Base-by-base conservation (phyloP, 2,113 vertebrate species). In the Nothocercus julius region DNA sequence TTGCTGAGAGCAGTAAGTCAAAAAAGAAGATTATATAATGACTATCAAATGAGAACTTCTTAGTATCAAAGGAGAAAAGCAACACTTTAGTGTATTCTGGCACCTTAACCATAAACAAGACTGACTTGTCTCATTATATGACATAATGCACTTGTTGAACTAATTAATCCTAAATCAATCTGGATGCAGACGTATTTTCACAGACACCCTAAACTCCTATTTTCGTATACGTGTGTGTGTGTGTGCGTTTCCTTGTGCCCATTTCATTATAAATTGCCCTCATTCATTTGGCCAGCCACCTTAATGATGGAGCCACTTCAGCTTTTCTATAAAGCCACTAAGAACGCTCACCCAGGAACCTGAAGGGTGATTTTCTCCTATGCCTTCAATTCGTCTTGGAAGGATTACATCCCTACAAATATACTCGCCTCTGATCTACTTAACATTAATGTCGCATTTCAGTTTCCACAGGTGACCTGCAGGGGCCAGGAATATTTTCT, bases 111-210 rank as follows among this genome's bases (percentile, higher is more conserved):
- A 77, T 76, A 74, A 86, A 49, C 13, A 88, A 72, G 30, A 13
- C 49, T 84, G 88, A 80, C 25, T 89, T 81, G 86, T 36, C 45
- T 89, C 72, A 79, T 75, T 75, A 78, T n/a, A 76, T 53, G 54
- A 81, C 75, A 85, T 66, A 93, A 92, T 30, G 76, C 95, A 51
- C 54, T 77, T 91, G 90, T 93, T 89, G 92, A 93, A 87, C 87
- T 93, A 96, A 96, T 93, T 89, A 95, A 96, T 93, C 91, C 61
- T 91, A 83, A 90, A 89, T 85, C 64, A 75, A 1, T 63, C 63
- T 4, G 2, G 24, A 19, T 8, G 5, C 42, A 75, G 20, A 34
- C 61, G 68, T 74, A 42, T 81, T 95, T 95, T 68, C 47, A 72
- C 64, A 68, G 90, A 85, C 56, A 85, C 36, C 61, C 38, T 77